Evolutionary conservation across 2,113 vertebrate species (phyloP).

Genomic region (Cairina moschata): DNA sequence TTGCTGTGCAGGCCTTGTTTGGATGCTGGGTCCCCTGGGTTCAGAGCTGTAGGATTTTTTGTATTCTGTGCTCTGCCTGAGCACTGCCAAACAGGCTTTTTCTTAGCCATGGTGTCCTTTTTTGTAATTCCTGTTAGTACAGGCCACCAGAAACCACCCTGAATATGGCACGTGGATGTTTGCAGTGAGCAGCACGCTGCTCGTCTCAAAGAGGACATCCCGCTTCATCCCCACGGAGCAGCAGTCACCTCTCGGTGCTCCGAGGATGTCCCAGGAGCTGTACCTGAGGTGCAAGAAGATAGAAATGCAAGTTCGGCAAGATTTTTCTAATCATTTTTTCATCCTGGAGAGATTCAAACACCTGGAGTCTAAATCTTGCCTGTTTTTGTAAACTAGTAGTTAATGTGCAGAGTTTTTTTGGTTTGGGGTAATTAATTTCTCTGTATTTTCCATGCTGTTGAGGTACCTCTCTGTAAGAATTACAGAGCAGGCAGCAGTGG

Average conservation of each 20-base stretch:
- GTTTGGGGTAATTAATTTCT: neutral
- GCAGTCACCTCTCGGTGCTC: fast-evolving
- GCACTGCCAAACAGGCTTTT: neutral
- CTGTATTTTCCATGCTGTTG: neutral
- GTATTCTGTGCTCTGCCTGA: neutral
- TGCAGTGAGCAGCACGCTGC: neutral
- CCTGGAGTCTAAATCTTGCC: neutral
- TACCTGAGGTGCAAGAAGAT: neutral
- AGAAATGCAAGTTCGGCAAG: neutral
- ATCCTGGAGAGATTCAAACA: neutral
- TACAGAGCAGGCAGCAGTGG: neutral
- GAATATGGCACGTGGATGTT: fast-evolving
- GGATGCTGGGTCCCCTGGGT: neutral
- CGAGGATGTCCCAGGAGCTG: fast-evolving
- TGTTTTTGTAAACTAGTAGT: neutral
- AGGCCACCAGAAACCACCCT: neutral
- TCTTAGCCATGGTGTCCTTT: neutral
- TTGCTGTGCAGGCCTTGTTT: neutral
- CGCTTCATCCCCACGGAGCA: neutral
- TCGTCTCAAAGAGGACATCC: fast-evolving
- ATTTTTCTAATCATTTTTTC: neutral
- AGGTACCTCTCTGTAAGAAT: neutral
- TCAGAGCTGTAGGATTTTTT: neutral
- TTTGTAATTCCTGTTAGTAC: neutral
- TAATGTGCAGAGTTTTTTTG: neutral